These are phyloP conservation scores for Lepus townsendii DNA, from an alignment of 2,797 vertebrate genomes.

Conservation along the genomic window DNA sequence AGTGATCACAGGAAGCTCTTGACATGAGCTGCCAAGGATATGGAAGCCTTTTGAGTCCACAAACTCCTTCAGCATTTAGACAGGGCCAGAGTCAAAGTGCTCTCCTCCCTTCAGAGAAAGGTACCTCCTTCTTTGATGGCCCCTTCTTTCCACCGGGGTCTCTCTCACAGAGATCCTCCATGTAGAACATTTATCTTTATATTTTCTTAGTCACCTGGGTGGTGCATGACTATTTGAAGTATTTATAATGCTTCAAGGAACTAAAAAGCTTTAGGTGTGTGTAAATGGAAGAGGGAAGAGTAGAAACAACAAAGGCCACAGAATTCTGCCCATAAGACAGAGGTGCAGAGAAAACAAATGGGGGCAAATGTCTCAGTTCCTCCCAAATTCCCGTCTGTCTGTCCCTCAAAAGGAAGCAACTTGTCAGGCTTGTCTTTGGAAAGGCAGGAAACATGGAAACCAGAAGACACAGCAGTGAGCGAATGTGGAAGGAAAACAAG, in stretches of 20 bases:
- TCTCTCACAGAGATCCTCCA: too few relatives aligned
- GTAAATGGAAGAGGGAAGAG: neutral
- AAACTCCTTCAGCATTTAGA: too few relatives aligned
- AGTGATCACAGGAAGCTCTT: too few relatives aligned
- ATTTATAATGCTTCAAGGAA: neutral
- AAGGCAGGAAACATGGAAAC: neutral
- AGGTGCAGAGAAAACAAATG: neutral
- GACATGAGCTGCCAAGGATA: too few relatives aligned
- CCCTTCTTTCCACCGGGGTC: too few relatives aligned
- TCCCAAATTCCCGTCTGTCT: neutral
- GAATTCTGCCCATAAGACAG: too few relatives aligned
- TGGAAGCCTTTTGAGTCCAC: too few relatives aligned
- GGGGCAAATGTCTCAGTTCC: neutral
- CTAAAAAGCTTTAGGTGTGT: neutral
- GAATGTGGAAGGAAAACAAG: neutral
- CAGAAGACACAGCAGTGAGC: neutral
- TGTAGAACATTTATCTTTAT: too few relatives aligned
- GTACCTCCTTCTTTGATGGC: too few relatives aligned
- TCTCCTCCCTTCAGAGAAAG: too few relatives aligned
- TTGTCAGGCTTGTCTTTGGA: neutral
- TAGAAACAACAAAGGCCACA: too few relatives aligned
- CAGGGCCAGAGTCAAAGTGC: too few relatives aligned
- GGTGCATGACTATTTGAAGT: neutral
- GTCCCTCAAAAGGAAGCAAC: neutral
- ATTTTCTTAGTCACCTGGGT: neutral